Base-by-base conservation (phyloP, 1,140 invertebrate genomes). In the Penaeus japonicus region DNA sequence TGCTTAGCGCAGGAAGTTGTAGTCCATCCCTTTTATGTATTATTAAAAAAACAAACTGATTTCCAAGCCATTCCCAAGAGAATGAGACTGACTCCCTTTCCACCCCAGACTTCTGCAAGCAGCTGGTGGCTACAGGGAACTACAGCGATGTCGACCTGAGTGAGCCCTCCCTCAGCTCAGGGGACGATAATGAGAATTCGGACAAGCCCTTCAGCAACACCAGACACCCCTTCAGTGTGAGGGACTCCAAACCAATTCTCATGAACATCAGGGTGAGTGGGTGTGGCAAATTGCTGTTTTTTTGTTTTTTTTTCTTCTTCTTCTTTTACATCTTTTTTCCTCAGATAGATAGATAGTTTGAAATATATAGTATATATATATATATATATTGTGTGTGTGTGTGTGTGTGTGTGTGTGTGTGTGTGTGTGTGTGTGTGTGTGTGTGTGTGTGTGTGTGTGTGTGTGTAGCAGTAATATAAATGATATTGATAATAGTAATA, bases 201-300 rank as follows among this genome's bases (percentile, higher is more conserved):
- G 92, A 93, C 18, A 92, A 70, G 15, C 73, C 85, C 10, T 75
- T 47, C 22, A 82, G 96, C 17, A 97, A 98, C 91, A 93, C 93
- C 77, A 96, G 97, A 92, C 97, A 99, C 95, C 97, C 98, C 4
- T 99, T 98, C 92, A 94, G 96, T 90, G 92, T 98, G 1, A 97
- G 97, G 92, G 97, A 98, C 91, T 94, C 95, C 70, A 95, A 95
- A 89, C 94, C 93, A 24, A 98, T 98, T 90, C 95, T 97, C 55
- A 96, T 98, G 95, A 98, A 98, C 93, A 98, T 98, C 91, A 94
- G 95, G 92, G 96, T 97, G 93, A 93, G 94, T 93, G 89, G 47
- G n/a, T 53, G 39, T 24, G 24, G 7, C n/a, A n/a, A n/a, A n/a
- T n/a, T n/a, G n/a, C n/a, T n/a, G n/a, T 75, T 77, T 79, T 85